Conservation (phyloP, 2,888 invertebrate species). For the Scrobipalpa atriplicella region DNA sequence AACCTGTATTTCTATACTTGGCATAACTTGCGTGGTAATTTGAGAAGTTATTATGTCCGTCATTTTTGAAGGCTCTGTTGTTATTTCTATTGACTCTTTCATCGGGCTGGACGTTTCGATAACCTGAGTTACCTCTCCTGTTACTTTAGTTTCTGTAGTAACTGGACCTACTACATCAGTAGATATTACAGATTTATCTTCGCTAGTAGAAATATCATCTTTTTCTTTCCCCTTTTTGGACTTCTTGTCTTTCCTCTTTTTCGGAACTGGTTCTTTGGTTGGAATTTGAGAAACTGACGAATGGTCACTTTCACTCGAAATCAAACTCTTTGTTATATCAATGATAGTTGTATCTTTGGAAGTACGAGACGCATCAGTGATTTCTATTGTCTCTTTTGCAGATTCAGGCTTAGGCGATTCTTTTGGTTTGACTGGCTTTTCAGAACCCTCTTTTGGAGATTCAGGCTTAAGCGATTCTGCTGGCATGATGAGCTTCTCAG, state of each 20-base stretch:
- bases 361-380: not conserved
- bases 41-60: not conserved
- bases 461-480: too few species aligned
- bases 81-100: not conserved
- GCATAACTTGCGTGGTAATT: not conserved
- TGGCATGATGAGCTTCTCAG: not conserved
- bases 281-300: constrained; percentile 21
- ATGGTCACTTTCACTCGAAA: constrained; percentile 33
- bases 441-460: not conserved
- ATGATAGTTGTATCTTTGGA: constrained; percentile 24
- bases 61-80: not conserved
- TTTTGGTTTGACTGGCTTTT: not conserved
- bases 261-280: constrained; percentile 37
- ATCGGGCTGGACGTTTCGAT: not conserved
- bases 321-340: constrained; percentile 32
- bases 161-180: not conserved
- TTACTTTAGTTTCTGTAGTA: not conserved
- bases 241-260: constrained; percentile 32
- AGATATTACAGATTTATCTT: constrained; percentile 3
- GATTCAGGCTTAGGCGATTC: not conserved
- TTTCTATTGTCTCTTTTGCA: not conserved
- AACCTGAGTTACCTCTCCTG: not conserved
- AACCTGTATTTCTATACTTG: not conserved
- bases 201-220: constrained; percentile 9
- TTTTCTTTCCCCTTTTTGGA: constrained; percentile 18